phyloP scores from a whole-genome alignment of 1,140 invertebrate genomes.

The Hydropsyche tenuis region DNA sequence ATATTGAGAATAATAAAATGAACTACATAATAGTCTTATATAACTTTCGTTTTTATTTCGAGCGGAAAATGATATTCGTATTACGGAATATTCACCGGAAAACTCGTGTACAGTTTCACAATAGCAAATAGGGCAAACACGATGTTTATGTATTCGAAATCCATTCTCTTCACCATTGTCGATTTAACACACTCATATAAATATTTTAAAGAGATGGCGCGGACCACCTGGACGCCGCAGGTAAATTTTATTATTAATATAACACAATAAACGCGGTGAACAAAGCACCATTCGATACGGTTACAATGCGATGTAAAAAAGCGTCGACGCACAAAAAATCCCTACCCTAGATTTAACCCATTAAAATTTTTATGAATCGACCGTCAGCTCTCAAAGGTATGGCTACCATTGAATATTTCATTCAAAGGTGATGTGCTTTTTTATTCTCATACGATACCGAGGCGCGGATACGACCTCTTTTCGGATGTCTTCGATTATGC shows the following conservation, averaged over 20 bases:
- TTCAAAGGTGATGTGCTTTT: not conserved
- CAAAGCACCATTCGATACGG: not conserved
- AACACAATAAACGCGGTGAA: slow-evolving; percentile 16
- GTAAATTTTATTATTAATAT: not conserved
- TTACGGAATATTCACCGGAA: too few species aligned
- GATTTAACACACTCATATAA: too few species aligned
- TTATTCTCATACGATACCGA: not conserved
- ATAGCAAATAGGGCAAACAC: too few species aligned
- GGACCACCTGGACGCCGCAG: not conserved
- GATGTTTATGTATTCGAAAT: too few species aligned
- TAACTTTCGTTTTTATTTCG: too few species aligned
- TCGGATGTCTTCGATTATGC: not conserved
- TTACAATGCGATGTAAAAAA: not conserved
- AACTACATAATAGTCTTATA: too few species aligned
- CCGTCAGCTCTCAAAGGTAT: not conserved
- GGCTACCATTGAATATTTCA: slow-evolving; percentile 4
- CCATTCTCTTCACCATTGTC: too few species aligned
- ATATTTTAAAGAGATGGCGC: too few species aligned
- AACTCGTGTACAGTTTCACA: too few species aligned
- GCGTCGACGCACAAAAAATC: not conserved
- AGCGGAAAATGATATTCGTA: too few species aligned
- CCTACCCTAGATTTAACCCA: slow-evolving; percentile 10
- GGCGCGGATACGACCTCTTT: not conserved
- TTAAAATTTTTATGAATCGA: slow-evolving; percentile 16
- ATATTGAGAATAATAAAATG: too few species aligned